phyloP scores from a whole-genome alignment of 2,797 vertebrate species.

The Crenichthys baileyi region DNA sequence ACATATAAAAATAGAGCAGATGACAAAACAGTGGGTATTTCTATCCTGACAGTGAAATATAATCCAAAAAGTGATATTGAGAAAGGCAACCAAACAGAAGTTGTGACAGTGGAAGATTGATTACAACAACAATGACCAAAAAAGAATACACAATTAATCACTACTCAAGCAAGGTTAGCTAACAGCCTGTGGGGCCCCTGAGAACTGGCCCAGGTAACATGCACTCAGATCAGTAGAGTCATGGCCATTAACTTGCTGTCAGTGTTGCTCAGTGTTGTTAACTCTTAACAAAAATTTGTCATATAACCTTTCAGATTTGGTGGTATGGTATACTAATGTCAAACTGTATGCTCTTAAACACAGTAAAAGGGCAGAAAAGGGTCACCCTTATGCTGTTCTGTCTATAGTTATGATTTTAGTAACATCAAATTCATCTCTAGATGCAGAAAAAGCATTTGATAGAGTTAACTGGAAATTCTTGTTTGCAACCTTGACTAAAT shows the following conservation, averaged over 20 bases:
- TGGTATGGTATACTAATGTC: no score
- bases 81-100: background rate
- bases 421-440: background rate
- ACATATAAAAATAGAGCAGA: constrained; percentile 4
- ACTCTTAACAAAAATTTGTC: background rate
- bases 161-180: background rate
- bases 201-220: background rate
- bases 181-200: background rate
- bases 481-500: no score
- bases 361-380: background rate
- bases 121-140: background rate
- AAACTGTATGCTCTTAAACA: background rate
- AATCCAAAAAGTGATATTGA: background rate
- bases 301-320: background rate
- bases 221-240: background rate
- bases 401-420: background rate
- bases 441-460: no score
- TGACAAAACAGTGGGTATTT: constrained; percentile 4
- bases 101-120: background rate
- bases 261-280: background rate
- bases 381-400: background rate
- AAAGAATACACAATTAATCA: background rate
- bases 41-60: background rate
- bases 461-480: no score
- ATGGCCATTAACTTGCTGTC: background rate